Conservation (phyloP, 2,888 invertebrate species). For the Agonopterix alstromeriana region DNA sequence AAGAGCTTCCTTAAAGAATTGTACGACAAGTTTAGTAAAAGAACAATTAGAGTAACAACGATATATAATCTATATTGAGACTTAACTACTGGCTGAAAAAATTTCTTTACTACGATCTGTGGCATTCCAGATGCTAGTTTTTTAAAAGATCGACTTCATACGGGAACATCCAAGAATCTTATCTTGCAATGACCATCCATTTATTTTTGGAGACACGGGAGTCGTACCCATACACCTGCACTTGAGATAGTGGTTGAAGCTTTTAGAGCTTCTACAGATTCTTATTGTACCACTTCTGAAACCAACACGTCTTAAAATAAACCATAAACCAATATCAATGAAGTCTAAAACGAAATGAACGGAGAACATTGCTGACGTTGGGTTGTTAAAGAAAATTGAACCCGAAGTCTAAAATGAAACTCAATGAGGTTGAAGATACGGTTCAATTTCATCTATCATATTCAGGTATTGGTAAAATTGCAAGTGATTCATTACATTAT, state of each 20-base stretch:
- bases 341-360: constrained; percentile 14
- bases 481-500: constrained; percentile 15
- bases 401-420: constrained; percentile 21
- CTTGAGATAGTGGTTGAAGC: constrained; percentile 59
- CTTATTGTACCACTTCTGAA: constrained; percentile 55
- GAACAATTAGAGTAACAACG: no score
- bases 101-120: no score
- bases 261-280: constrained; percentile 64
- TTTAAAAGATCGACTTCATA: no score
- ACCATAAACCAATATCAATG: constrained; percentile 12
- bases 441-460: constrained; percentile 20
- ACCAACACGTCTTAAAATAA: constrained; percentile 17
- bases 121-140: no score
- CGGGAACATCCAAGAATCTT: constrained; percentile 32
- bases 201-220: constrained; percentile 72
- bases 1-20: no score
- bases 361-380: constrained; percentile 42
- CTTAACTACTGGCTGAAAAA: no score
- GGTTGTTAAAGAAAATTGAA: constrained; percentile 33
- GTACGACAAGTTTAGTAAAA: no score
- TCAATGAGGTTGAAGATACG: constrained; percentile 16
- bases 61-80: no score
- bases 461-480: constrained; percentile 19
- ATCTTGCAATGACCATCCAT: constrained; percentile 67
- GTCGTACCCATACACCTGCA: constrained; percentile 72